Base-by-base conservation (phyloP, 2,113 vertebrate genomes). In the Pluvianellus socialis region DNA sequence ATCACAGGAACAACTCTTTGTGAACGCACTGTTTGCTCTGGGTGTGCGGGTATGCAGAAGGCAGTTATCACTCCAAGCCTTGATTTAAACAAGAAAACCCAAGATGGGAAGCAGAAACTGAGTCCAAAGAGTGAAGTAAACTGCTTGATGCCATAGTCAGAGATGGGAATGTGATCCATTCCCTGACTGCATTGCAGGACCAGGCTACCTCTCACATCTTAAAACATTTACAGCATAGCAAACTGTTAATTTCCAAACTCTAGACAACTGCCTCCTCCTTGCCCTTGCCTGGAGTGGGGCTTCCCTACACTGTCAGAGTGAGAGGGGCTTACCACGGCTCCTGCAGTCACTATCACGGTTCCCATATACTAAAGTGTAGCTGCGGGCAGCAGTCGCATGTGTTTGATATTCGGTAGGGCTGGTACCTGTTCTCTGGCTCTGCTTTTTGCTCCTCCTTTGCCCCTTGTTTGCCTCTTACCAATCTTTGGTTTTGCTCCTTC, bases 361-460 rank as follows among this genome's bases (percentile, higher is more conserved):
- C 47, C 53, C 27, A 21, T 26, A 23, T 20, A 22, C 45, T 40
- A 2, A 45, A 28, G 33, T 28, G 10, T 65, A 66, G 33, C 16
- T 2, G 6, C 0, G 8, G 74, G 53, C n/a, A 67, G 33, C 24
- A 20, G 21, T 33, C 1, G 2, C 45, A 4, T 9, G 24, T 33
- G 21, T 52, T 58, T 75, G 70, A n/a, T 22, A 33, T 7, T 75
- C 13, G 19, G 33, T 20, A 20, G 70, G 62, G 19, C 38, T 68
- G 53, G 9, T 53, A 30, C 32, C 62, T 68, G 47, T 53, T 47
- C 33, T 33, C 59, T 59, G 44, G 9, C 52, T 61, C n/a, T 52
- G 44, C 32, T 38, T 67, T 45, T 52, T 56, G 40, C 32, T 44
- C 12, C 24, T 67, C 45, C 17, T 77, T 76, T 52, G 23, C 21